Conservation (phyloP, 2,888 invertebrate species). For the Tethea ocularis region DNA sequence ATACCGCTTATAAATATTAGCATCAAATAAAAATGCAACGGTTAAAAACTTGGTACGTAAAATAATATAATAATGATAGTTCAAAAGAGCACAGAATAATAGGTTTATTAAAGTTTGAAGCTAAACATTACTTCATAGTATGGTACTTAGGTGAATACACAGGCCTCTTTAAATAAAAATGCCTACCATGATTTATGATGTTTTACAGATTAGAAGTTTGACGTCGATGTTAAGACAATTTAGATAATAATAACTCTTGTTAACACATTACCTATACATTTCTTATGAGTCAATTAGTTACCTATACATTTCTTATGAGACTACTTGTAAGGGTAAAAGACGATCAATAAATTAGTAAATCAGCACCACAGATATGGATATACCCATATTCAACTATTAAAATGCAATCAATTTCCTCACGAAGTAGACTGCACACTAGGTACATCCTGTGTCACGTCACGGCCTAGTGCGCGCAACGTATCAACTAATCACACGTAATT, state of each 20-base stretch:
- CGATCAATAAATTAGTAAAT: background rate
- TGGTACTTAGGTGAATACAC: too few relatives aligned
- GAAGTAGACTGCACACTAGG: background rate
- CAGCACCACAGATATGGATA: too few relatives aligned
- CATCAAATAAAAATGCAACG: background rate
- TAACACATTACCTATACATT: too few relatives aligned
- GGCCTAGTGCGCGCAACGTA: background rate
- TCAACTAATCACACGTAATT: background rate
- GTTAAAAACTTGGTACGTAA: background rate
- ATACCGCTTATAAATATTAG: background rate
- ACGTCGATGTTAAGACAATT: too few relatives aligned
- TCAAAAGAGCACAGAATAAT: background rate
- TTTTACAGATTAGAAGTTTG: too few relatives aligned
- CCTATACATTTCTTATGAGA: too few relatives aligned
- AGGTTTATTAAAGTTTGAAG: background rate
- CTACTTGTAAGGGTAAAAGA: background rate
- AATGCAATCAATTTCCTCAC: background rate
- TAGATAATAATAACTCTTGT: too few relatives aligned
- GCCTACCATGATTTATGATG: too few relatives aligned
- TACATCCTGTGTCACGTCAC: conserved; percentile 4
- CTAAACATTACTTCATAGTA: background rate
- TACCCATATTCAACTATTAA: background rate
- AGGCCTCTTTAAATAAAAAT: background rate
- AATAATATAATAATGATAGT: background rate
- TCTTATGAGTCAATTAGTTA: too few relatives aligned